Conservation (phyloP, 2,797 vertebrate genomes). For the Carduelis carduelis region DNA sequence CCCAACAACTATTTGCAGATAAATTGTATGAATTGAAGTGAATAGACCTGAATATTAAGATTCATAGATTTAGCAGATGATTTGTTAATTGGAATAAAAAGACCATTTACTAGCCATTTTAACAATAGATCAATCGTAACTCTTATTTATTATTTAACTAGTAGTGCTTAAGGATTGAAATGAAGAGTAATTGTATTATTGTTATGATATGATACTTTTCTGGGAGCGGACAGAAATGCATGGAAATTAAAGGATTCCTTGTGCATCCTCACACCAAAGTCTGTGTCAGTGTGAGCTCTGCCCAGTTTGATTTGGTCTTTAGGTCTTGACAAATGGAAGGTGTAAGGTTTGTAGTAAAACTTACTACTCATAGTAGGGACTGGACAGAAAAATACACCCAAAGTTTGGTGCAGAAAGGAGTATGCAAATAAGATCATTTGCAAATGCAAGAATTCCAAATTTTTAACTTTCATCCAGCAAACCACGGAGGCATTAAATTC, state of each 20-base stretch:
- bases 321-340: neutral
- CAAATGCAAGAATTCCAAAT: conserved; percentile 42
- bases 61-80: conserved; percentile 98
- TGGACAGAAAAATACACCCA: neutral
- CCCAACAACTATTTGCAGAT: conserved; percentile 94
- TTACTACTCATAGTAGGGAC: neutral
- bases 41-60: conserved; percentile 99
- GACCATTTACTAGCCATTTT: conserved; percentile 97
- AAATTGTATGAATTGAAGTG: conserved; percentile 96
- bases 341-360: neutral
- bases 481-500: conserved; percentile 2
- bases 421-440: neutral
- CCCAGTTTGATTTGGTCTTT: neutral
- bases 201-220: conserved; percentile 36
- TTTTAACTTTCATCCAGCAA: conserved; percentile 7
- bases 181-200: conserved; percentile 70
- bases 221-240: neutral
- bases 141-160: conserved; percentile 93
- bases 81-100: conserved; percentile 99
- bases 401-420: neutral
- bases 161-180: conserved; percentile 70
- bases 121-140: conserved; percentile 96
- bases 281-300: neutral
- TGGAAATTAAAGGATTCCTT: neutral
- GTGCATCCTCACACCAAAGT: neutral